Evolutionary conservation across 35 echinoderm and acorn worm genomes (phyloP).

Genomic region (Lytechinus variegatus): DNA sequence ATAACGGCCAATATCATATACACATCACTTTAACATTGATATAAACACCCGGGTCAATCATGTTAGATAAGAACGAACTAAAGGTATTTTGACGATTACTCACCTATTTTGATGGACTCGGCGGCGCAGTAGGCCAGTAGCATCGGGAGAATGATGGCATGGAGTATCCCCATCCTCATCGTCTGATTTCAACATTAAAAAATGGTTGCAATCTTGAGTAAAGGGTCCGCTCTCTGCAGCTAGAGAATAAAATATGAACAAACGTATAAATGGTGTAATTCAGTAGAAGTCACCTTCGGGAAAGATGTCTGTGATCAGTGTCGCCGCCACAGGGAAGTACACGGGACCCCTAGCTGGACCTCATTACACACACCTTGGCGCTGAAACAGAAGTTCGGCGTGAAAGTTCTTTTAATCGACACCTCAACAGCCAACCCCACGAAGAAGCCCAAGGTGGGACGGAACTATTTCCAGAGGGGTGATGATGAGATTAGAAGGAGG

Average conservation of each 20-base stretch:
- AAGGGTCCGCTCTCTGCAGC: not conserved
- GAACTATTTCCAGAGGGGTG: not conserved
- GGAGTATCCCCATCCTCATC: not conserved
- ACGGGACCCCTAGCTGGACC: not conserved
- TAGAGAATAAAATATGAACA: not conserved
- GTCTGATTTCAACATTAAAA: not conserved
- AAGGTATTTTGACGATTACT: not conserved
- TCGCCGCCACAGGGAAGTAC: not conserved
- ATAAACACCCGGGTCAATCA: too few relatives aligned
- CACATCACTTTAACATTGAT: too few relatives aligned
- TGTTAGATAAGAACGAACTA: too few relatives aligned
- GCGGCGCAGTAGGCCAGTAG: not conserved
- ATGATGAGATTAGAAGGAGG: not conserved
- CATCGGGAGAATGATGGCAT: not conserved
- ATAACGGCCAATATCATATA: too few relatives aligned
- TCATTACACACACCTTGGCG: not conserved
- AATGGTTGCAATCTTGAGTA: not conserved
- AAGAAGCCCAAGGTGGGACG: not conserved
- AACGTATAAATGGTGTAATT: not conserved
- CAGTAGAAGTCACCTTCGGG: not conserved
- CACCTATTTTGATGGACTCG: constrained; percentile 31
- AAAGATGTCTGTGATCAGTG: not conserved
- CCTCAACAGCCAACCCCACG: not conserved
- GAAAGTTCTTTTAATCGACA: not conserved
- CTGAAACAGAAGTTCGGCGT: not conserved